Evolutionary conservation across 2,888 invertebrate species (phyloP).

Genomic region (Halictus quadricinctus): DNA sequence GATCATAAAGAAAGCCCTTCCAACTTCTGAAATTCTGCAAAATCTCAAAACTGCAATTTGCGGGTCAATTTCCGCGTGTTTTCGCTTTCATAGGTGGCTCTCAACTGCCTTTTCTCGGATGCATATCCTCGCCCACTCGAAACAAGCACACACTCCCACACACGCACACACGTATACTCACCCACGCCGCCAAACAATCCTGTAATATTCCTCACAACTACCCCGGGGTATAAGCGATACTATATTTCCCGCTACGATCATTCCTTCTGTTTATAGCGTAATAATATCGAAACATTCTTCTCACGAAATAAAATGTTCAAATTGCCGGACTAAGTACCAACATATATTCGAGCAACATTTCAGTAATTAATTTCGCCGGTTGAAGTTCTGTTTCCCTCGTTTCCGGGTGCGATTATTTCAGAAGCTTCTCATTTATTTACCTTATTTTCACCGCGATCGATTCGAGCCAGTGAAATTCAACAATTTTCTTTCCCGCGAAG

Average conservation of each 20-base stretch:
- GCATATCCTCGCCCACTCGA: not conserved
- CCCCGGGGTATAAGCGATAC: not conserved
- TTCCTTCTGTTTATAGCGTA: not conserved
- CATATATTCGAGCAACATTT: not conserved
- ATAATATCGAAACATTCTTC: not conserved
- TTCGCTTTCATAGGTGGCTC: not conserved
- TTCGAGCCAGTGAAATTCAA: not conserved
- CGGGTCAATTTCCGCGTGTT: conserved; percentile 15
- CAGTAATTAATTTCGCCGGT: not conserved
- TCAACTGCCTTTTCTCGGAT: not conserved
- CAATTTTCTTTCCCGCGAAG: not conserved
- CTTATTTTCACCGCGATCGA: not conserved
- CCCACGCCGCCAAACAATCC: not conserved
- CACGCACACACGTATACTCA: no score
- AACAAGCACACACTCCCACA: not conserved
- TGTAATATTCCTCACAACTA: conserved; percentile 7
- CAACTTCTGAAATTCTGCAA: not conserved
- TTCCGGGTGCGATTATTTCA: not conserved
- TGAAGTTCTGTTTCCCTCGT: not conserved
- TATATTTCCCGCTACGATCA: not conserved
- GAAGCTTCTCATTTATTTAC: not conserved
- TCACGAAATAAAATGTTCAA: not conserved
- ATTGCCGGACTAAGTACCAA: not conserved
- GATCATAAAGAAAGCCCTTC: not conserved
- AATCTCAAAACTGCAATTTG: conserved; percentile 14